phyloP scores from a whole-genome alignment of 1,140 invertebrate genomes.

The Lysiphlebus fabarum region DNA sequence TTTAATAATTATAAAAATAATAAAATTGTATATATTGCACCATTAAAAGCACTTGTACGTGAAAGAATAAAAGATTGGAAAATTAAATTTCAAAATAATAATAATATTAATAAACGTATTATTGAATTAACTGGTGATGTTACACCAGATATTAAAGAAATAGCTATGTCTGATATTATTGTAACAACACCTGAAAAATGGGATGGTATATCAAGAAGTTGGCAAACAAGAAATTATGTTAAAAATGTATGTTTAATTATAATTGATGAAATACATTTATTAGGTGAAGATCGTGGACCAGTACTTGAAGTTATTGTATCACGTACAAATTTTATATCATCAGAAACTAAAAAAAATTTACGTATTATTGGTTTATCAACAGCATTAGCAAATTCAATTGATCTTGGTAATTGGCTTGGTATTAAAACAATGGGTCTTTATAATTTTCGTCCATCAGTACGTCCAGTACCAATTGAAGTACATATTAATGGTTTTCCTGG shows the following conservation, averaged over 20 bases:
- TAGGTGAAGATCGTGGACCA: slow-evolving; percentile 85
- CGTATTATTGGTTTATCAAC: slow-evolving; percentile 95
- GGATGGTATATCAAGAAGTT: slow-evolving; percentile 96
- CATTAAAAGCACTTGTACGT: slow-evolving; percentile 94
- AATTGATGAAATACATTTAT: slow-evolving; percentile 97
- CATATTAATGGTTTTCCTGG: slow-evolving; percentile 91
- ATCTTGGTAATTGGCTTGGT: slow-evolving; percentile 94
- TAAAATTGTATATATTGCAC: slow-evolving; percentile 98
- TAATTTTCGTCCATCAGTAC: slow-evolving; percentile 95
- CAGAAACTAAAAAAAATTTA: slow-evolving; percentile 74
- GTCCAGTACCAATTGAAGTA: slow-evolving; percentile 95
- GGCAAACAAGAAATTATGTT: slow-evolving; percentile 96
- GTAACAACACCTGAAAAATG: slow-evolving; percentile 99
- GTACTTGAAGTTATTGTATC: slow-evolving; percentile 86
- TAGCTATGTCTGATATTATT: slow-evolving; percentile 82
- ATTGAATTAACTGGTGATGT: slow-evolving; percentile 97
- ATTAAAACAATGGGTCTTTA: slow-evolving; percentile 88
- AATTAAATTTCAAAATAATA: slow-evolving; percentile 73
- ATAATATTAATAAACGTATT: slow-evolving; percentile 79
- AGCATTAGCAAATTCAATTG: slow-evolving; percentile 94
- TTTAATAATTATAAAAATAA: slow-evolving; percentile 79
- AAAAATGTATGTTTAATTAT: slow-evolving; percentile 89
- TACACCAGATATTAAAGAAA: slow-evolving; percentile 91
- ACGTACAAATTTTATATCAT: slow-evolving; percentile 87
- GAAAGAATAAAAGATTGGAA: slow-evolving; percentile 98